phyloP scores from a whole-genome alignment of 2,888 invertebrate genomes.

The Magallana nippona region DNA sequence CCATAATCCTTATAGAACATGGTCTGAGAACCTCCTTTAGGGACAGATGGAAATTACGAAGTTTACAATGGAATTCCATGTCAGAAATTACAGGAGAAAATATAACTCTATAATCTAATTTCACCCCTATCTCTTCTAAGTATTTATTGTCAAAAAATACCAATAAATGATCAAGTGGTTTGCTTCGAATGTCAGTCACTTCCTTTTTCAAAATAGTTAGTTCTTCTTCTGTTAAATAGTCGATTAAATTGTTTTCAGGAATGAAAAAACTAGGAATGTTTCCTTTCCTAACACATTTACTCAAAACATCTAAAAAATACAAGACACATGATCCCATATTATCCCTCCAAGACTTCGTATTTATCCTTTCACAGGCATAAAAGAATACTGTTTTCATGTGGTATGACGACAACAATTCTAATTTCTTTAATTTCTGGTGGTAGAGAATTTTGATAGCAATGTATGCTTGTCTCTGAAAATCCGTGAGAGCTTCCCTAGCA shows the following conservation, averaged over 20 bases:
- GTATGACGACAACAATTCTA: conserved; percentile 45
- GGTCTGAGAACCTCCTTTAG: not conserved
- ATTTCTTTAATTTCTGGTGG: conserved; percentile 45
- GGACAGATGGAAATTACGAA: not conserved
- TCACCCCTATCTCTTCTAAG: not conserved
- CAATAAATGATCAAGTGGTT: conserved; percentile 44
- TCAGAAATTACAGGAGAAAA: not conserved
- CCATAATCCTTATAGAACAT: not conserved
- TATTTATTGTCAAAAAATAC: conserved; percentile 15
- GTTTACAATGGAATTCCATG: not conserved
- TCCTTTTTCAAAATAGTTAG: conserved; percentile 17
- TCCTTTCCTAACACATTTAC: conserved; percentile 46
- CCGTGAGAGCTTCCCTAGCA: conserved; percentile 49
- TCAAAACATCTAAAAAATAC: conserved; percentile 50
- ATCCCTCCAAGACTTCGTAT: conserved; percentile 45
- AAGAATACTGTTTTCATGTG: conserved; percentile 57
- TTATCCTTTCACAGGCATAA: conserved; percentile 58
- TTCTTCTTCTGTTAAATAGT: conserved; percentile 48
- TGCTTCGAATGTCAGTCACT: conserved; percentile 42
- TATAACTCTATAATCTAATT: not conserved
- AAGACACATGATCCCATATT: conserved; percentile 49
- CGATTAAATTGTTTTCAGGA: conserved; percentile 55
- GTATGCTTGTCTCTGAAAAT: conserved; percentile 53
- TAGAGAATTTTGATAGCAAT: conserved; percentile 53
- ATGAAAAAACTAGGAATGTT: conserved; percentile 53